phyloP scores from a whole-genome alignment of 1,140 invertebrate genomes.

The Diabrotica virgifera region DNA sequence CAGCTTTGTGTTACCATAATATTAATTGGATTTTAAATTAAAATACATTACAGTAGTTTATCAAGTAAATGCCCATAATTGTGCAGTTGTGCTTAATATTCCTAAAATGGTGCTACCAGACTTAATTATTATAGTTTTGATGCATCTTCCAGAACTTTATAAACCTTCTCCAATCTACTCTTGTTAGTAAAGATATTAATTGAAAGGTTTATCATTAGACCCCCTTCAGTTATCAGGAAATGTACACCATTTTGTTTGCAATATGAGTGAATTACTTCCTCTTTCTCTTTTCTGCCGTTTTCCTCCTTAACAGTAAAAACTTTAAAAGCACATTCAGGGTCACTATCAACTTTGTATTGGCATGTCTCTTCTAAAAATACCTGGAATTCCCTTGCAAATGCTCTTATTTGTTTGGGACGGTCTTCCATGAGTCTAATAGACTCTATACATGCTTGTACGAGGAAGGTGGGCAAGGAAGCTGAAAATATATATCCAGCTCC shows the following conservation, averaged over 20 bases:
- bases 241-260: slow-evolving; percentile 34
- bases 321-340: slow-evolving; percentile 36
- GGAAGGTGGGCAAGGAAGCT: slow-evolving; percentile 41
- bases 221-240: slow-evolving; percentile 31
- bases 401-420: slow-evolving; percentile 30
- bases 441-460: slow-evolving; percentile 39
- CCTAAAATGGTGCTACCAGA: no score
- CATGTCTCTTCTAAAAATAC: slow-evolving; percentile 25
- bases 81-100: no score
- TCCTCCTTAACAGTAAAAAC: slow-evolving; percentile 30
- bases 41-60: no score
- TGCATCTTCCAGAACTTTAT: slow-evolving; percentile 28
- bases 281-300: slow-evolving; percentile 13
- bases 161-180: slow-evolving; percentile 23
- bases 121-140: slow-evolving; percentile 4
- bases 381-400: slow-evolving; percentile 28
- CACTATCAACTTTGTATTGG: slow-evolving; percentile 33
- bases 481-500: slow-evolving; percentile 43
- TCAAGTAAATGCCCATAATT: no score
- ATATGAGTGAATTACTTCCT: slow-evolving; percentile 24
- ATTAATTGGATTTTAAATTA: no score
- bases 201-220: slow-evolving; percentile 36
- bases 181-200: slow-evolving; percentile 24
- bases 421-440: slow-evolving; percentile 30
- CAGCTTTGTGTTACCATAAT: no score